Evolutionary conservation across 1,140 invertebrate genomes (phyloP).

Genomic region (Drosophila rhopaloa): DNA sequence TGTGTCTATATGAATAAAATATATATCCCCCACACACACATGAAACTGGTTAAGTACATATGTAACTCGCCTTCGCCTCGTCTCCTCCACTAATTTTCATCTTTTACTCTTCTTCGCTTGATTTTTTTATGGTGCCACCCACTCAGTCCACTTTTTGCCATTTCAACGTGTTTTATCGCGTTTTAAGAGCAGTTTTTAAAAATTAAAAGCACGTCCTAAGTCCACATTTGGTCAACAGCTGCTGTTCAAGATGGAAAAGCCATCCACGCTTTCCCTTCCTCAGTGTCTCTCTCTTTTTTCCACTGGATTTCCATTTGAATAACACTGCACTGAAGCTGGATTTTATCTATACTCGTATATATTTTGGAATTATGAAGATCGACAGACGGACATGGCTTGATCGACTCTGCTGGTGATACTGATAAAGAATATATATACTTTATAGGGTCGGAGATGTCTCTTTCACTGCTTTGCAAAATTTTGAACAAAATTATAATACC

Average conservation of each 20-base stretch:
- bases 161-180: slow-evolving; percentile 79
- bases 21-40: slow-evolving; percentile 10
- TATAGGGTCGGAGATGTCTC: too few relatives aligned
- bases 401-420: too few relatives aligned
- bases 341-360: background rate
- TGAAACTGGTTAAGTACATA: slow-evolving; percentile 26
- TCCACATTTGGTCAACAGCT: slow-evolving; percentile 81
- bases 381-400: too few relatives aligned
- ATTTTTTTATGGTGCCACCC: slow-evolving; percentile 3
- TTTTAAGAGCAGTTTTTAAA: slow-evolving; percentile 83
- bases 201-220: slow-evolving; percentile 84
- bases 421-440: too few relatives aligned
- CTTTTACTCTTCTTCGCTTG: slow-evolving; percentile 12
- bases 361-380: too few relatives aligned
- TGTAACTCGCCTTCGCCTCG: slow-evolving; percentile 17
- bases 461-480: too few relatives aligned
- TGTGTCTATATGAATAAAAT: slow-evolving; percentile 52
- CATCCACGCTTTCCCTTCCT: background rate
- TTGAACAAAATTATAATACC: too few relatives aligned
- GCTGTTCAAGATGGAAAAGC: slow-evolving; percentile 26
- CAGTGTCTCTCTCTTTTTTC: background rate
- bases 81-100: slow-evolving; percentile 16
- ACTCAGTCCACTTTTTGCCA: slow-evolving; percentile 55
- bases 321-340: background rate
- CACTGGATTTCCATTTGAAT: background rate